A percentile compares a stretch with the other conserved stretches of the same genome.
Evolutionary conservation across 2,888 invertebrate species (phyloP).

Genomic region (Cactoblastis cactorum): DNA sequence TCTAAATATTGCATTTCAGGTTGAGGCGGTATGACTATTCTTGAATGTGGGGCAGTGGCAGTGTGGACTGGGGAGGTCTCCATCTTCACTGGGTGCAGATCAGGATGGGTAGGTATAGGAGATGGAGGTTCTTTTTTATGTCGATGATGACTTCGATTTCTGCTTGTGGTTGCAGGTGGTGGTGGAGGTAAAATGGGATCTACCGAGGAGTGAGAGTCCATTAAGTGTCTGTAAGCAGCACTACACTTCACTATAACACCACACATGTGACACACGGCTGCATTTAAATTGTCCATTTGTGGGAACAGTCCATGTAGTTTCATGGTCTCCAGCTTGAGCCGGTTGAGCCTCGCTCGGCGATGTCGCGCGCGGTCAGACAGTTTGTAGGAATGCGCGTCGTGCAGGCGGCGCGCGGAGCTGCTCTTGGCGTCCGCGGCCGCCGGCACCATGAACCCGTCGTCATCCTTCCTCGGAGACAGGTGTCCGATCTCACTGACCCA

Average conservation of each 20-base stretch:
- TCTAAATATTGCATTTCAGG: slow-evolving; percentile 62
- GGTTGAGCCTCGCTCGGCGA: slow-evolving; percentile 72
- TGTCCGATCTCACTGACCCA: slow-evolving; percentile 75
- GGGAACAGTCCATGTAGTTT: slow-evolving; percentile 88
- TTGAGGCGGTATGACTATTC: slow-evolving; percentile 64
- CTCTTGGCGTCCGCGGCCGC: slow-evolving; percentile 53
- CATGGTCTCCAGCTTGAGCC: slow-evolving; percentile 81
- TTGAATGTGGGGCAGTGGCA: slow-evolving; percentile 59
- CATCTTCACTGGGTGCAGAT: slow-evolving; percentile 54
- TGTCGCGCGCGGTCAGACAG: slow-evolving; percentile 41
- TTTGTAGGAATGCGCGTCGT: slow-evolving; percentile 55
- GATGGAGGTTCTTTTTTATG: slow-evolving; percentile 67
- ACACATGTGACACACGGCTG: slow-evolving; percentile 89
- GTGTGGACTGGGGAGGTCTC: slow-evolving; percentile 57
- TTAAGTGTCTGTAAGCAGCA: slow-evolving; percentile 86
- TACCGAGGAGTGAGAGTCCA: slow-evolving; percentile 70
- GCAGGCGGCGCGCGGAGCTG: slow-evolving; percentile 43
- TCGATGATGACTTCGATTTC: slow-evolving; percentile 53
- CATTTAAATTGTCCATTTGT: slow-evolving; percentile 86
- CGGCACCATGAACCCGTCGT: slow-evolving; percentile 53
- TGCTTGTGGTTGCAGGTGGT: slow-evolving; percentile 51
- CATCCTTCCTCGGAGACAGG: slow-evolving; percentile 65
- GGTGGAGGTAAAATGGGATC: slow-evolving; percentile 70
- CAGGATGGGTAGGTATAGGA: slow-evolving; percentile 46
- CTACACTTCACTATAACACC: slow-evolving; percentile 88